phyloP scores from a whole-genome alignment of 2,888 invertebrate species.

The Agrotis clavis region DNA sequence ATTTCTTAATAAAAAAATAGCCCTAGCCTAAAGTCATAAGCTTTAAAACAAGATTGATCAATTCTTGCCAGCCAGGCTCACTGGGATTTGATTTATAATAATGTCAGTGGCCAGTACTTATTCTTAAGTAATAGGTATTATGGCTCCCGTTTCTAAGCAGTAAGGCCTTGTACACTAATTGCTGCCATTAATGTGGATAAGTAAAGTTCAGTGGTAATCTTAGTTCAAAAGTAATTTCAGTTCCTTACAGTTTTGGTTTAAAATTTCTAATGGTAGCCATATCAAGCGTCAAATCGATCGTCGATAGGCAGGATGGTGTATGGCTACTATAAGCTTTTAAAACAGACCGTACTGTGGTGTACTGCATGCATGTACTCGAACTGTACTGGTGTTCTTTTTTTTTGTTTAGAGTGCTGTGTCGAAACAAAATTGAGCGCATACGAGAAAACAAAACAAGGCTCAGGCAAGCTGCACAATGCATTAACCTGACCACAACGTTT shows the following conservation, averaged over 20 bases:
- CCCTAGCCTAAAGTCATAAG: neutral
- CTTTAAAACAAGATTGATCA: slow-evolving; percentile 55
- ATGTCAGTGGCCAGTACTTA: slow-evolving; percentile 23
- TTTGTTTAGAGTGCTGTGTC: neutral
- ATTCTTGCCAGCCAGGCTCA: slow-evolving; percentile 39
- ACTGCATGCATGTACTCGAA: too few relatives aligned
- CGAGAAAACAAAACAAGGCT: slow-evolving; percentile 1
- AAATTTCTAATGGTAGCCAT: too few relatives aligned
- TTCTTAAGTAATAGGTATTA: slow-evolving; percentile 2
- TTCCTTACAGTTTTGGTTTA: neutral
- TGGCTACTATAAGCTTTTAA: too few relatives aligned
- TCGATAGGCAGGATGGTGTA: too few relatives aligned
- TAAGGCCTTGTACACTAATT: neutral
- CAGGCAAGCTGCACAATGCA: neutral
- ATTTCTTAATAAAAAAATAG: slow-evolving; percentile 59
- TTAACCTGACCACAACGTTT: neutral
- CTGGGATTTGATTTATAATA: slow-evolving; percentile 46
- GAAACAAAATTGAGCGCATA: neutral
- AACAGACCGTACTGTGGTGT: too few relatives aligned
- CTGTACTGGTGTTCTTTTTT: neutral
- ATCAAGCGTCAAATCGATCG: too few relatives aligned
- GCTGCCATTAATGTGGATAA: slow-evolving; percentile 18
- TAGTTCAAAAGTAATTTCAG: slow-evolving; percentile 4
- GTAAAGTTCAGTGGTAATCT: slow-evolving; percentile 7
- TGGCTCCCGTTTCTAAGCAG: neutral